Evolutionary conservation across 1,140 invertebrate genomes (phyloP), one percentile per base, ranked within the genome.

Genomic region (Eumeta japonica): DNA sequence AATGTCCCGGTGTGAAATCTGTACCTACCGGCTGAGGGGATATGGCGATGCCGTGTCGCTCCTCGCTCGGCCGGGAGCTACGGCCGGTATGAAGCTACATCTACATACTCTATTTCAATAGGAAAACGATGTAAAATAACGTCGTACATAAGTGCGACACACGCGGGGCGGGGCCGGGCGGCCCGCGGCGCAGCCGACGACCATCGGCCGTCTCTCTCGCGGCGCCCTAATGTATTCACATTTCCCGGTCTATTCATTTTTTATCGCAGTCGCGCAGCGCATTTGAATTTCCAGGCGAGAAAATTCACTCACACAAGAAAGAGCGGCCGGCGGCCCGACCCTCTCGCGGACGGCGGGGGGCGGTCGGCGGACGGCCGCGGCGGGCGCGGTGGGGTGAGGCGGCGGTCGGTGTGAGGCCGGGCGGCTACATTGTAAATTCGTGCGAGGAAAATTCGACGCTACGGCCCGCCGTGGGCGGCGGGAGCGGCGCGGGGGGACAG

Each of bases 281-380:
- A 64, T 68, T 67, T 64, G 61, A 68, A 63, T 66, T 68, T 67
- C 62, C 63, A 63, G 60, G 65, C 67, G 67, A 70, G 65, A 70
- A 68, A 72, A 64, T 64, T 60, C 53, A 62, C 62, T 43, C 64
- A 61, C 55, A 59, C n/a, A n/a, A n/a, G n/a, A n/a, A n/a, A n/a
- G n/a, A n/a, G n/a, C n/a, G n/a, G n/a, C n/a, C n/a, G n/a, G n/a
- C n/a, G n/a, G n/a, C n/a, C 58, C 41, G 41, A 45, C 39, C 35
- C 40, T 35, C 15, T 3, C 14, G 15, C 40, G 24, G 34, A 1
- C 35, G 15, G 1, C 9, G 24, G 24, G 29, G 20, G 29, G 20
- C 4, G 10, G 3, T 16, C 15, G 28, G 16, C 45, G 33, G 16
- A 17, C 20, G 17, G 19, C 28, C 30, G 44, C 34, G 33, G 42